A percentile compares a stretch with the other conserved stretches of the same genome.
Conservation (phyloP, 2,888 invertebrate species). For the Panopea generosa region DNA sequence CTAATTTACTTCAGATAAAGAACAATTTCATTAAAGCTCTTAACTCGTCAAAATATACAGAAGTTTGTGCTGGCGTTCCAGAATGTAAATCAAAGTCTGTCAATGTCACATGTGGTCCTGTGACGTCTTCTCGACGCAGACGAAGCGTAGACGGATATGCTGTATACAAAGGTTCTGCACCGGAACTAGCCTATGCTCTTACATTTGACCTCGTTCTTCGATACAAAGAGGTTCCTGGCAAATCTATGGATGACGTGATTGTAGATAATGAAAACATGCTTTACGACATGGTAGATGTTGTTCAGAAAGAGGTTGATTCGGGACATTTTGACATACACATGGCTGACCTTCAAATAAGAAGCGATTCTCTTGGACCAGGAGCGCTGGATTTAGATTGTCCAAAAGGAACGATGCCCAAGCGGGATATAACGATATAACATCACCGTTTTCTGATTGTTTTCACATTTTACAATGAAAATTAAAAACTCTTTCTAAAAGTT, state of each 20-base stretch:
- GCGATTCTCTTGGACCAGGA: constrained; percentile 40
- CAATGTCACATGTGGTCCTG: constrained; percentile 50
- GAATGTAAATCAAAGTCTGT: constrained; percentile 53
- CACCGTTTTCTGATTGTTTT: too few relatives aligned
- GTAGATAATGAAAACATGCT: constrained; percentile 21
- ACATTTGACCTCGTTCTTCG: background rate
- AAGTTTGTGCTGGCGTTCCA: constrained; percentile 38
- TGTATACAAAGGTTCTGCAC: background rate
- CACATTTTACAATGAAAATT: too few relatives aligned
- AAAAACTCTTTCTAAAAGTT: too few relatives aligned
- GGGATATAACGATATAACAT: too few relatives aligned
- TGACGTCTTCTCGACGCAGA: constrained; percentile 11
- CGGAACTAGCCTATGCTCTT: background rate
- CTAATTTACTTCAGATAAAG: constrained; percentile 36
- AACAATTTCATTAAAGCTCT: constrained; percentile 51
- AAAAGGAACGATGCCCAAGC: background rate
- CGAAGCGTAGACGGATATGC: background rate
- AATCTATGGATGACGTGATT: background rate
- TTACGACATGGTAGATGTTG: constrained; percentile 29
- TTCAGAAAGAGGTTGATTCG: constrained; percentile 35
- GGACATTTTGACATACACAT: constrained; percentile 35
- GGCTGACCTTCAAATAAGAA: constrained; percentile 25
- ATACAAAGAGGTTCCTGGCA: background rate
- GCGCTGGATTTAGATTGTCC: constrained; percentile 7
- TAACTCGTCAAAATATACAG: constrained; percentile 29